A percentile compares a stretch with the other conserved stretches of the same genome.
phyloP scores from a whole-genome alignment of 1,140 invertebrate species.

The Apis florea region DNA sequence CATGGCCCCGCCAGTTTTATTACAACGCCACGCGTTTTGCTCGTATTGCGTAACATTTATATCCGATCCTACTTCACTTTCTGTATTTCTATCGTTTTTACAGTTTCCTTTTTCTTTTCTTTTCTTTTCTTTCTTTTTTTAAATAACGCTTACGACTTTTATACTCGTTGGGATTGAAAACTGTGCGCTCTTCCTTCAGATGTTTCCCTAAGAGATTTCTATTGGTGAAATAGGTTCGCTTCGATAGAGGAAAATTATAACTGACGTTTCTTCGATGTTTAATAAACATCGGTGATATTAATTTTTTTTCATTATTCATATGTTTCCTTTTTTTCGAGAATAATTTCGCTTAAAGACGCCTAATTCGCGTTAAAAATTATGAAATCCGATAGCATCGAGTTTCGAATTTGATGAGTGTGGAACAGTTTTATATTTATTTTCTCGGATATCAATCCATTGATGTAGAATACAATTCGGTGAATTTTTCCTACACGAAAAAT shows the following conservation, averaged over 20 bases:
- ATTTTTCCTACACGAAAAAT: neutral
- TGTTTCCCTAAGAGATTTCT: no score
- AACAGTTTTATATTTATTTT: conserved; percentile 7
- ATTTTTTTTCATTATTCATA: neutral
- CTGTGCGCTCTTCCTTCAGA: no score
- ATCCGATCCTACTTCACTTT: neutral
- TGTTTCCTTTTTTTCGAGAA: neutral
- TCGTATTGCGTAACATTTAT: neutral
- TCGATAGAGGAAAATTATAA: no score
- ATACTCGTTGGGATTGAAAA: neutral
- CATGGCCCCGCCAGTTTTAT: neutral
- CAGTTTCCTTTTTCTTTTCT: no score
- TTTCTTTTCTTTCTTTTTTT: no score
- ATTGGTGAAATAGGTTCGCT: no score
- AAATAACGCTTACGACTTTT: no score
- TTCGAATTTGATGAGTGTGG: neutral
- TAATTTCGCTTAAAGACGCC: neutral
- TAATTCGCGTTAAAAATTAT: neutral
- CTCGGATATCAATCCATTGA: neutral
- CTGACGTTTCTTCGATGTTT: no score
- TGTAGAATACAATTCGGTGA: neutral
- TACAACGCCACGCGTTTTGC: neutral
- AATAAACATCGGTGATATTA: no score
- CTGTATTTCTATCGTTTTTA: neutral
- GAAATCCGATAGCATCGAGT: neutral